Conservation (phyloP, 2,888 invertebrate genomes). For the Mallateleia sp. region DNA sequence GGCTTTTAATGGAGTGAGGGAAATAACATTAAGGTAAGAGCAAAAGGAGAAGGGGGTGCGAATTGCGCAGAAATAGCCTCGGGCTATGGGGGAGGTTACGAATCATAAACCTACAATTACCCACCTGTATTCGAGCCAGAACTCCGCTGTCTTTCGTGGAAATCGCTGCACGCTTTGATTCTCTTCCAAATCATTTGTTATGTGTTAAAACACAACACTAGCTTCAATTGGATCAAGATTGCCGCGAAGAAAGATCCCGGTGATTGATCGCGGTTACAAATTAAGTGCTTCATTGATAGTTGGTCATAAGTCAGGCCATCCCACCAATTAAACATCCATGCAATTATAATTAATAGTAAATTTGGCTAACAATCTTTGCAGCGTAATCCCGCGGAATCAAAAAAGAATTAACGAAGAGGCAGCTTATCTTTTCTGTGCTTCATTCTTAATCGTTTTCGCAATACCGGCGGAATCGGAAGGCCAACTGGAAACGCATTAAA, state of each 20-base stretch:
- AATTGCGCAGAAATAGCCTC: constrained; percentile 87
- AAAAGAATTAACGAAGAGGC: constrained; percentile 27
- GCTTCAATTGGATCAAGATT: constrained; percentile 46
- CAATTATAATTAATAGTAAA: constrained; percentile 12
- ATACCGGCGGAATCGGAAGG: constrained; percentile 55
- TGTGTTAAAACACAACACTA: constrained; percentile 33
- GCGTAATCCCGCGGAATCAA: constrained; percentile 4
- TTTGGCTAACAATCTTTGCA: background rate
- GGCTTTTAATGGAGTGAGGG: constrained; percentile 89
- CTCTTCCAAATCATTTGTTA: constrained; percentile 65
- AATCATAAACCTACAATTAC: constrained; percentile 89
- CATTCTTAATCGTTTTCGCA: constrained; percentile 57
- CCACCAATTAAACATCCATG: background rate
- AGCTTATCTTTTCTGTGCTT: constrained; percentile 52
- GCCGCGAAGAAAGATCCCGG: constrained; percentile 11
- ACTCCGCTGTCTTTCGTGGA: constrained; percentile 62
- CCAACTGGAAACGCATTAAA: constrained; percentile 74
- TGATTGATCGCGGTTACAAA: constrained; percentile 25
- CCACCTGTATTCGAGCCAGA: constrained; percentile 81
- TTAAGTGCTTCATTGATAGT: constrained; percentile 1
- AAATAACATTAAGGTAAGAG: constrained; percentile 87
- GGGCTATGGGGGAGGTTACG: constrained; percentile 84
- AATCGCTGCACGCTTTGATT: constrained; percentile 67
- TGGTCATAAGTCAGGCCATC: background rate
- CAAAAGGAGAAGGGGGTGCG: constrained; percentile 84